phyloP scores from a whole-genome alignment of 2,888 invertebrate species.

The Anoplius nigerrimus region DNA sequence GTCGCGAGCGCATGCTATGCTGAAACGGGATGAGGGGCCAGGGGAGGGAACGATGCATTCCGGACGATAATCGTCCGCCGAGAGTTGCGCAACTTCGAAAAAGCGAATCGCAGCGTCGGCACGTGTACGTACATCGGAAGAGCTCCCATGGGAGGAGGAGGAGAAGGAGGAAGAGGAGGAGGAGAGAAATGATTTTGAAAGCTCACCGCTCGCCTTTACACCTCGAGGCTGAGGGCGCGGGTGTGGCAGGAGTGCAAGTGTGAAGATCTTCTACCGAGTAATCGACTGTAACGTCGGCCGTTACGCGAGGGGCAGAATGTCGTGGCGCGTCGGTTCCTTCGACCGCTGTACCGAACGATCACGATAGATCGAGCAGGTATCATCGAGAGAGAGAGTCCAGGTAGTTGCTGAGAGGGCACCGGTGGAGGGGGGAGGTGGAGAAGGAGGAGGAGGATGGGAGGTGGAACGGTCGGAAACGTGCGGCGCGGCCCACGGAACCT shows the following conservation, averaged over 20 bases:
- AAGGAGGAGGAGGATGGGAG: constrained; percentile 21
- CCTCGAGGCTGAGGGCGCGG: too few species aligned
- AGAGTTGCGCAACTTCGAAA: too few species aligned
- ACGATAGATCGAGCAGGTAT: constrained; percentile 42
- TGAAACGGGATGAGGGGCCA: too few species aligned
- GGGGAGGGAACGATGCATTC: background rate
- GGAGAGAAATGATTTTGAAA: background rate
- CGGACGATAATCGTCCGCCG: too few species aligned
- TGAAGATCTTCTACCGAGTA: constrained; percentile 25
- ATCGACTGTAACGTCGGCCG: constrained; percentile 19
- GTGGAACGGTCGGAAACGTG: constrained; percentile 45
- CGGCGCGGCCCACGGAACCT: constrained; percentile 63
- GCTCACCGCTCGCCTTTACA: constrained; percentile 6
- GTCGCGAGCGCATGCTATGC: background rate
- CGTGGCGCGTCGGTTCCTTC: constrained; percentile 19
- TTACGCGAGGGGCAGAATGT: constrained; percentile 21
- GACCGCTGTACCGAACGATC: constrained; percentile 49
- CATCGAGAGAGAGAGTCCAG: constrained; percentile 43
- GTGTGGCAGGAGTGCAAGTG: constrained; percentile 25
- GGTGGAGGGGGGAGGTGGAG: constrained; percentile 21
- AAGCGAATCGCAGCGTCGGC: too few species aligned
- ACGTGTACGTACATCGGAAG: too few species aligned
- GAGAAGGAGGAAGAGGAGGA: too few species aligned
- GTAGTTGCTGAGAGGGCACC: constrained; percentile 41
- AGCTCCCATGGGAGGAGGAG: background rate